Evolutionary conservation across 2,797 vertebrate genomes (phyloP).

Genomic region (Tragelaphus oryx): DNA sequence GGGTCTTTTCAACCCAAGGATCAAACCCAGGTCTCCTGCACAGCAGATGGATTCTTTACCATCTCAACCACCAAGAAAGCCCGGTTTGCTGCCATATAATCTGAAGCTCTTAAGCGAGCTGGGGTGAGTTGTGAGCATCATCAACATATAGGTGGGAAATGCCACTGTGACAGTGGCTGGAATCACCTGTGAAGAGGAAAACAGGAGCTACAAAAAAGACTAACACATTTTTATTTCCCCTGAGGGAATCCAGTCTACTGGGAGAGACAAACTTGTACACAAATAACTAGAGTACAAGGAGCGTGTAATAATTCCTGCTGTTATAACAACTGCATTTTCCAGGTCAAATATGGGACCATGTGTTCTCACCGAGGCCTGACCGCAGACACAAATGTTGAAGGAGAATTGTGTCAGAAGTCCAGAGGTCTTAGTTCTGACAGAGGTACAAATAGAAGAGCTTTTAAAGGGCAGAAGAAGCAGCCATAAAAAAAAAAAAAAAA

Average conservation of each 20-base stretch:
- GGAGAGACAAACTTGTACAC: not conserved
- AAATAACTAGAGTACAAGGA: not conserved
- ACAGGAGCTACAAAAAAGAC: not conserved
- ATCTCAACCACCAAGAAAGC: not conserved
- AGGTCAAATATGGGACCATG: not conserved
- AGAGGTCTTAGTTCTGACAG: not conserved
- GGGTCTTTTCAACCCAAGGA: too few species aligned
- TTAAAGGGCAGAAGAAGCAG: not conserved
- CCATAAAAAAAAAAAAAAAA: not conserved
- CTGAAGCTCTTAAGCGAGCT: not conserved
- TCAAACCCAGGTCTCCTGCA: too few species aligned
- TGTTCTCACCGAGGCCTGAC: not conserved
- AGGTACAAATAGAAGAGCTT: not conserved
- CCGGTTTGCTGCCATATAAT: not conserved
- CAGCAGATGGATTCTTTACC: too few species aligned
- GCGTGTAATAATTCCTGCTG: not conserved
- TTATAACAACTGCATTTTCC: not conserved
- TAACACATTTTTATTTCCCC: not conserved
- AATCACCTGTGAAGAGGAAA: not conserved
- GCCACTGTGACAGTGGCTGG: not conserved
- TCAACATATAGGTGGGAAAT: not conserved
- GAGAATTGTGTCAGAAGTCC: not conserved
- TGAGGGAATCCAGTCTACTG: not conserved
- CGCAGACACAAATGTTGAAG: not conserved
- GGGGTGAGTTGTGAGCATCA: not conserved